Evolutionary conservation across 1,140 invertebrate genomes (phyloP), one percentile per base, ranked within the genome.

Genomic region (Caenorhabditis latens): DNA sequence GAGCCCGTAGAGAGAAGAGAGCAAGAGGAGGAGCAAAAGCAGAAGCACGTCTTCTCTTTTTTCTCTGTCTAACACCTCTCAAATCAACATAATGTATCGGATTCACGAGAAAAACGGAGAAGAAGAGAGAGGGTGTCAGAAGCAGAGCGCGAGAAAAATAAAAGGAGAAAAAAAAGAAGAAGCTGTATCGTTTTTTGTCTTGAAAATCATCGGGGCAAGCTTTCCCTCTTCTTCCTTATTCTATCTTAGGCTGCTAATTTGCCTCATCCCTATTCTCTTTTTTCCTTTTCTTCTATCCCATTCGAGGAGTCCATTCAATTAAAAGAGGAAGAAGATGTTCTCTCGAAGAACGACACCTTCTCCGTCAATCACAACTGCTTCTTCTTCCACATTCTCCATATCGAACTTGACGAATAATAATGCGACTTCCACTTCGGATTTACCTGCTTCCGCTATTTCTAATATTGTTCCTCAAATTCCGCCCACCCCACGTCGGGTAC

Each of bases 101-200:
- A 46, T 43, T 79, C 7, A 8, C 4, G n/a, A 79, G 71, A 79
- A 42, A 50, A 50, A 9, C 8, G 24, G 42, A 19, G 46, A n/a
- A n/a, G n/a, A n/a, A 50, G 46, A 42, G 9, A 50, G 21, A 50
- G 71, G 42, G 19, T 43, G 9, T 50, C 4, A 79, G 71, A 48
- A 11, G 24, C 19, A 79, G 40, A n/a, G 40, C 42, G 42, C 19
- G 13, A 71, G 42, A 71, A 71, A 42, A 19, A 71, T 42, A 79
- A 40, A 40, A 79, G 5, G 3, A 50, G 71, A 24, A 24, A 16
- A 42, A 79, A 19, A 42, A 79, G 42, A 16, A 79, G 71, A 79
- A 79, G 71, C 71, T 79, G 71, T 50, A 79, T 79, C 71, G 65
- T 79, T 79, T 79, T 32, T 79, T 79, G 71, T 79, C 71, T 79